Conservation (phyloP, 2,888 invertebrate genomes). For the Scrobipalpa costella region DNA sequence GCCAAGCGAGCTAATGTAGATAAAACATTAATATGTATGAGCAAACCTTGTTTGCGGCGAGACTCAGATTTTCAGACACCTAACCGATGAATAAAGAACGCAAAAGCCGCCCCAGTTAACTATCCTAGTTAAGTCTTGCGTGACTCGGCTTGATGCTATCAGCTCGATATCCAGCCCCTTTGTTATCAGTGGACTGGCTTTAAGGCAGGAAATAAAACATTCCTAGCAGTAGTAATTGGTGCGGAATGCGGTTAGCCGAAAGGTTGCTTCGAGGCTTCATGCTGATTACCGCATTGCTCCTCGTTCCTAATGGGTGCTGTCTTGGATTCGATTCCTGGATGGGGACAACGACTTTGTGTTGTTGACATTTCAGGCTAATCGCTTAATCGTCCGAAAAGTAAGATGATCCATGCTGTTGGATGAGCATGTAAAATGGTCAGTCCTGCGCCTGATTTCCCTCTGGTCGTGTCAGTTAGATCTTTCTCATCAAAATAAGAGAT, state of each 20-base stretch:
- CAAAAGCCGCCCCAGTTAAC: conserved; percentile 35
- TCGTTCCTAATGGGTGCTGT: no score
- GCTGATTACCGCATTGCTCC: no score
- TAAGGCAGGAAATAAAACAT: conserved; percentile 66
- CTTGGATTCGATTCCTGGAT: no score
- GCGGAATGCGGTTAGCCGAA: conserved; percentile 31
- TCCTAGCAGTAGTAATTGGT: conserved; percentile 46
- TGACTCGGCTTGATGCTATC: conserved; percentile 63
- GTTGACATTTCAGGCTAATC: no score
- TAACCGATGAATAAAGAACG: conserved; percentile 70
- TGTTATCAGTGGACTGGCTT: conserved; percentile 59
- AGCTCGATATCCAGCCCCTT: conserved; percentile 47
- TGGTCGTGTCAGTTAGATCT: no score
- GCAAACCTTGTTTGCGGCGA: conserved; percentile 66
- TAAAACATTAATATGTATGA: conserved; percentile 78
- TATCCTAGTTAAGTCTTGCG: conserved; percentile 52
- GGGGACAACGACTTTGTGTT: no score
- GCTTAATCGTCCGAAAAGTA: no score
- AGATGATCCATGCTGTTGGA: no score
- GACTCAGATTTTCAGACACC: conserved; percentile 67
- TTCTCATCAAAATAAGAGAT: no score
- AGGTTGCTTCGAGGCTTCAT: no score
- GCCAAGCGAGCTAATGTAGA: conserved; percentile 64
- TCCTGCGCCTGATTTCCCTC: no score
- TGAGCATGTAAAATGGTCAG: no score